Evolutionary conservation across 2,888 invertebrate species (phyloP).

Genomic region (Teleogryllus oceanicus): DNA sequence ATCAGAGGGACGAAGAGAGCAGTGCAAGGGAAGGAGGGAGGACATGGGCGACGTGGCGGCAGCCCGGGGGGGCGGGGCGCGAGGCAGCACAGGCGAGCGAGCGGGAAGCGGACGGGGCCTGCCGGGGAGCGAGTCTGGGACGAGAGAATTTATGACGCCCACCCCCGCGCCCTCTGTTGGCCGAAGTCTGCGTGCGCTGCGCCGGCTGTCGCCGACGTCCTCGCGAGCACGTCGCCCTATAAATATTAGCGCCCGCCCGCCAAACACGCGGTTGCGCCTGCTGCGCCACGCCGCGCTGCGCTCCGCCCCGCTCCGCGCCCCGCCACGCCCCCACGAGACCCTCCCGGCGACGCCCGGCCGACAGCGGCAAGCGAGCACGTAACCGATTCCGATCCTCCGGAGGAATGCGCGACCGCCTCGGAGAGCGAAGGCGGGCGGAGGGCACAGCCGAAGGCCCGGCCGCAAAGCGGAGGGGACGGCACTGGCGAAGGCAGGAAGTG

Average conservation of each 20-base stretch:
- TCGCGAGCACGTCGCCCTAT: slow-evolving; percentile 18
- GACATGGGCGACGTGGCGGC: not conserved
- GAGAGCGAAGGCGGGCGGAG: not conserved
- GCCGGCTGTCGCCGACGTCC: slow-evolving; percentile 18
- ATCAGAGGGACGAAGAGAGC: not conserved
- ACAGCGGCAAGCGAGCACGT: not conserved
- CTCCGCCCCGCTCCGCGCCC: not conserved
- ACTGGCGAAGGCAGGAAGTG: no score
- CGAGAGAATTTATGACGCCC: slow-evolving; percentile 18
- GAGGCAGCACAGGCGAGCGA: not conserved
- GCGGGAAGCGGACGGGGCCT: not conserved
- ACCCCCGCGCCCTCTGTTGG: not conserved
- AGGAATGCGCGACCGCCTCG: not conserved
- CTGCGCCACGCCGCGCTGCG: not conserved
- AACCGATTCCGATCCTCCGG: not conserved
- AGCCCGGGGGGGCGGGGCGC: not conserved
- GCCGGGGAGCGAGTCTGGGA: not conserved
- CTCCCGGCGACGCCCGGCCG: not conserved
- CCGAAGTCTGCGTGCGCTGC: not conserved
- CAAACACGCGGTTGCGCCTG: not conserved
- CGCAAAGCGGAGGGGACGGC: no score
- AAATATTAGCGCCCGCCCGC: slow-evolving; percentile 18
- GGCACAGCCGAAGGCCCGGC: not conserved
- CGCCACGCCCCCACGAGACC: not conserved
- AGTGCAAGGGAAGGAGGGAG: not conserved